Evolutionary conservation across 2,113 vertebrate species (phyloP), one percentile per base, ranked within the genome.

Genomic region (Salvelinus fontinalis): DNA sequence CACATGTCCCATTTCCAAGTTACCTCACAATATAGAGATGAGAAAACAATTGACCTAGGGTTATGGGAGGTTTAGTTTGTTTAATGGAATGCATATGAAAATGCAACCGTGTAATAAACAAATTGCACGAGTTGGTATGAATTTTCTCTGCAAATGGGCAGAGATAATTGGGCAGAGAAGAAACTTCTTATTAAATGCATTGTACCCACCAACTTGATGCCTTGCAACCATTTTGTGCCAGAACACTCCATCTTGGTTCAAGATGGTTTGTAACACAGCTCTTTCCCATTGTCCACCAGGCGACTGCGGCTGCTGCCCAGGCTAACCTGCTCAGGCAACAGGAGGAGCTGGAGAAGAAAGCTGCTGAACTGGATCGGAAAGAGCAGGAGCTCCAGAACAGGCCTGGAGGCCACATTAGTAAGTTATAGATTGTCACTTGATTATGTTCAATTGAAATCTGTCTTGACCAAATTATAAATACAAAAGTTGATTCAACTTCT

Each of bases 321-420:
- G 94, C 95, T 0, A 94, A 92, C 57, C 95, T 99, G 20, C 88
- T 97, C 22, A 95, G 93, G 81, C 97, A 98, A 91, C 98, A 99
- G 93, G 96, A 96, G 31, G 97, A 99, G 79, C 87, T 99, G 78
- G 97, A 99, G 89, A 94, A 85, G 81, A 99, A 99, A 76, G 97
- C 98, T 1, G 97, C 98, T 0, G 97, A 99, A 79, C 83, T 99
- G 82, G 97, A 99, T 5, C 92, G 95, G 70, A 98, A 96, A 88
- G 98, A 99, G 70, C 93, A 94, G 77, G 97, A 98, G 70, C 70
- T 98, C 0, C 94, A 95, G 87, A 96, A 90, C 78, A 92, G 91
- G 70, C 22, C 48, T 5, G 51, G 80, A 74, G 51, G 66, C 65
- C 48, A 24, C 1, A 14, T 20, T 26, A 24, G 26, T 48, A n/a